Conservation (phyloP, 1,140 invertebrate species). For the Eriosoma lanigerum region DNA sequence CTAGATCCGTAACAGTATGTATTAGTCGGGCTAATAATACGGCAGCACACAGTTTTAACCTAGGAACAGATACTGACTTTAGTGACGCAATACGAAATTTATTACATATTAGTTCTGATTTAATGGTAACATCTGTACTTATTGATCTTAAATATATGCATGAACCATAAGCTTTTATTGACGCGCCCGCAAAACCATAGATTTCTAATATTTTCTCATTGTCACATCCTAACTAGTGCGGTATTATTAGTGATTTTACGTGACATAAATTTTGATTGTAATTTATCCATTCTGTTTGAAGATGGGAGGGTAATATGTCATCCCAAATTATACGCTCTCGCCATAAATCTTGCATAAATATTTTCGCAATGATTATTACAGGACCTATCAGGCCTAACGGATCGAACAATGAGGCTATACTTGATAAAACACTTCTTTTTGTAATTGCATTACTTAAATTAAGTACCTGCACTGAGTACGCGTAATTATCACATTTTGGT, state of each 20-base stretch:
- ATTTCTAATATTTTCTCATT: not conserved
- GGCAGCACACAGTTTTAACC: not conserved
- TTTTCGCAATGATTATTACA: slow-evolving; percentile 47
- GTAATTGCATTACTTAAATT: not conserved
- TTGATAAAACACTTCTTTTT: slow-evolving; percentile 46
- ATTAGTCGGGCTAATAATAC: not conserved
- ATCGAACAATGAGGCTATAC: slow-evolving; percentile 52
- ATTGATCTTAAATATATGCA: not conserved
- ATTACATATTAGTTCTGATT: not conserved
- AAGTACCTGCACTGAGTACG: not conserved
- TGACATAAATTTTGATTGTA: not conserved
- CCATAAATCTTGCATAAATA: slow-evolving; percentile 53
- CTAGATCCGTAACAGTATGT: too few species aligned
- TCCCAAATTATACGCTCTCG: slow-evolving; percentile 45
- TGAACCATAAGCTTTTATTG: slow-evolving; percentile 2
- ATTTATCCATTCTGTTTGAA: not conserved
- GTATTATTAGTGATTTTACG: not conserved
- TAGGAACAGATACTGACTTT: not conserved
- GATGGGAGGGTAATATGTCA: not conserved
- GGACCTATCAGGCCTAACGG: slow-evolving; percentile 50
- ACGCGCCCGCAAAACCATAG: slow-evolving; percentile 38
- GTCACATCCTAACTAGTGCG: not conserved
- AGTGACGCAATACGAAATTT: not conserved
- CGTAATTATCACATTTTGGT: not conserved
- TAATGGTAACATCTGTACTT: not conserved